A percentile compares a stretch with the other conserved stretches of the same genome.
Conservation (phyloP, 2,888 invertebrate genomes). For the Pycnomerus fuliginosus region DNA sequence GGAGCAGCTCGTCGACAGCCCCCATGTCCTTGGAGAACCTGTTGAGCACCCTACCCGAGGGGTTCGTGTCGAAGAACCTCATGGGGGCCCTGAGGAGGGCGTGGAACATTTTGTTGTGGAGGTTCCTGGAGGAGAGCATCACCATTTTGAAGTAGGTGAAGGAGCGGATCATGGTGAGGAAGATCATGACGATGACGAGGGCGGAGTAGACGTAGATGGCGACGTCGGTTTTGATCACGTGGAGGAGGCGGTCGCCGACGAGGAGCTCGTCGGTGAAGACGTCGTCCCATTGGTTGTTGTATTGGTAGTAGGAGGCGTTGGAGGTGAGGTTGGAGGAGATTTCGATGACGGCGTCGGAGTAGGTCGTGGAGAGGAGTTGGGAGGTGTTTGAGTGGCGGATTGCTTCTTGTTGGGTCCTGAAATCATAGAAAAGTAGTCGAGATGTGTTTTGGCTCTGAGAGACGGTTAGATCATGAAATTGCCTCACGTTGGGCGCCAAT, state of each 20-base stretch:
- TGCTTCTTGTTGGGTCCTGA: slow-evolving; percentile 43
- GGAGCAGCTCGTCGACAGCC: slow-evolving; percentile 72
- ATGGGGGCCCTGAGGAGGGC: slow-evolving; percentile 63
- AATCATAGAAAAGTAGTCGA: too few species aligned
- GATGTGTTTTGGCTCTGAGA: too few species aligned
- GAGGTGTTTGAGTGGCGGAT: slow-evolving; percentile 22
- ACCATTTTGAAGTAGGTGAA: slow-evolving; percentile 70
- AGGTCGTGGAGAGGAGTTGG: slow-evolving; percentile 7
- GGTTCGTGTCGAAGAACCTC: slow-evolving; percentile 81
- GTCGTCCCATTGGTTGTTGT: slow-evolving; percentile 26
- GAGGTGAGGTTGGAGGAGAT: background rate
- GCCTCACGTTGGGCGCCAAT: too few species aligned
- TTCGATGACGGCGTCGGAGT: too few species aligned
- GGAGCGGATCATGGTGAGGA: slow-evolving; percentile 64
- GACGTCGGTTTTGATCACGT: slow-evolving; percentile 30
- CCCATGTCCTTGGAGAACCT: slow-evolving; percentile 84
- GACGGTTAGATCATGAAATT: too few species aligned
- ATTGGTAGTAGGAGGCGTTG: slow-evolving; percentile 1
- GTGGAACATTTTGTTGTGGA: slow-evolving; percentile 78
- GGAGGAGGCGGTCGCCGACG: slow-evolving; percentile 12
- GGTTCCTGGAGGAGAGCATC: slow-evolving; percentile 70
- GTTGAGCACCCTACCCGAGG: slow-evolving; percentile 75
- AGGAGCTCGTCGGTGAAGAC: slow-evolving; percentile 17
- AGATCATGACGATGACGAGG: slow-evolving; percentile 58
- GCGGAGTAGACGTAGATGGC: slow-evolving; percentile 56